These are phyloP conservation scores for Tychaedon coryphoeus DNA, from an alignment of 2,113 vertebrate species.

Conservation along the genomic window DNA sequence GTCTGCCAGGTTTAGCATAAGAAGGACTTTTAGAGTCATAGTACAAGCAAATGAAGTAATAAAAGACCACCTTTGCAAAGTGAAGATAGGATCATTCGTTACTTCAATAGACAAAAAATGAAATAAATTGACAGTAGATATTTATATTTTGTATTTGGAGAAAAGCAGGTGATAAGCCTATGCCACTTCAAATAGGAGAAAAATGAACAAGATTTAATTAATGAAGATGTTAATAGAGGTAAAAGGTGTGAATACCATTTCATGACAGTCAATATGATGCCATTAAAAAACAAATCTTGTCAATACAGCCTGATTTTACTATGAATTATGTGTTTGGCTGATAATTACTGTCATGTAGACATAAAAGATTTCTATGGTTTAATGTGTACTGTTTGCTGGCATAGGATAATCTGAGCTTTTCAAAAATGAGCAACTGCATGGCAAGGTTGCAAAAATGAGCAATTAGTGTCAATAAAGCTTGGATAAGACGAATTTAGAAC, in stretches of 20 bases:
- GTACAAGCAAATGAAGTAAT: background rate
- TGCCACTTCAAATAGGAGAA: background rate
- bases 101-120: background rate
- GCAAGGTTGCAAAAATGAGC: constrained; percentile 44
- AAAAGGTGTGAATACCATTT: background rate
- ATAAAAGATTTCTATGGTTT: background rate
- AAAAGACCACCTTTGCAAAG: background rate
- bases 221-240: background rate
- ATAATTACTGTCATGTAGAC: background rate
- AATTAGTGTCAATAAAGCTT: constrained; percentile 51
- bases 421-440: constrained; percentile 17
- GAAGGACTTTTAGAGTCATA: background rate
- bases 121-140: background rate
- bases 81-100: background rate
- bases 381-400: background rate
- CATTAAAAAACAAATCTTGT: background rate
- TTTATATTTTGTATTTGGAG: background rate
- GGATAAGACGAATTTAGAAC: constrained; percentile 37
- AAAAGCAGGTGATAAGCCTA: background rate
- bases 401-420: background rate
- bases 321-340: background rate
- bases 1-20: background rate
- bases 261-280: background rate
- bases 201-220: background rate
- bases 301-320: background rate